These are phyloP conservation scores for Cenopis cana DNA, from an alignment of 2,888 invertebrate genomes.

Conservation along the genomic window DNA sequence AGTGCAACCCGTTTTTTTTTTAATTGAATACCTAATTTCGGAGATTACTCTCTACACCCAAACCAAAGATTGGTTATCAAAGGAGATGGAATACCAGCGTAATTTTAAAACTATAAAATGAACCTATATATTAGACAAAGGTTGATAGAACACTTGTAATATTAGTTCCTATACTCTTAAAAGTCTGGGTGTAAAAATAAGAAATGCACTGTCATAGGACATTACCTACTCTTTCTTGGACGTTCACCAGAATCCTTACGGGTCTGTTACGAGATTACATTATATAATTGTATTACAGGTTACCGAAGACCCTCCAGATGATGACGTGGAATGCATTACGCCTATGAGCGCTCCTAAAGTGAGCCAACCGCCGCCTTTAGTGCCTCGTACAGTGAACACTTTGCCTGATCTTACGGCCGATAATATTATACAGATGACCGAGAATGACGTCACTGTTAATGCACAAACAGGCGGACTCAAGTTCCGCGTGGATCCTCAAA, in stretches of 20 bases:
- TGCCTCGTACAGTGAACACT: slow-evolving; percentile 51
- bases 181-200: background rate
- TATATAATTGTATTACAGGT: slow-evolving; percentile 58
- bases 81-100: background rate
- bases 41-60: background rate
- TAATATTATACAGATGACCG: slow-evolving; percentile 81
- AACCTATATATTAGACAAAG: background rate
- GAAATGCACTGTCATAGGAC: too few species aligned
- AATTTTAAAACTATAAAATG: background rate
- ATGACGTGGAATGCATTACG: slow-evolving; percentile 80
- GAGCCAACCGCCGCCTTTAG: slow-evolving; percentile 55
- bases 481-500: slow-evolving; percentile 81
- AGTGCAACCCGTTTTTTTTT: too few species aligned
- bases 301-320: slow-evolving; percentile 75
- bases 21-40: too few species aligned
- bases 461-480: slow-evolving; percentile 77
- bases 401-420: slow-evolving; percentile 63
- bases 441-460: slow-evolving; percentile 82
- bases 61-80: background rate
- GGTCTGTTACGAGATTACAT: background rate
- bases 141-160: background rate
- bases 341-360: slow-evolving; percentile 63
- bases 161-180: background rate
- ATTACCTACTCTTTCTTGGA: background rate
- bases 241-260: background rate